A percentile compares a stretch with the other conserved stretches of the same genome.
Evolutionary conservation across 2,113 vertebrate genomes (phyloP).

Genomic region (Bettongia penicillata): DNA sequence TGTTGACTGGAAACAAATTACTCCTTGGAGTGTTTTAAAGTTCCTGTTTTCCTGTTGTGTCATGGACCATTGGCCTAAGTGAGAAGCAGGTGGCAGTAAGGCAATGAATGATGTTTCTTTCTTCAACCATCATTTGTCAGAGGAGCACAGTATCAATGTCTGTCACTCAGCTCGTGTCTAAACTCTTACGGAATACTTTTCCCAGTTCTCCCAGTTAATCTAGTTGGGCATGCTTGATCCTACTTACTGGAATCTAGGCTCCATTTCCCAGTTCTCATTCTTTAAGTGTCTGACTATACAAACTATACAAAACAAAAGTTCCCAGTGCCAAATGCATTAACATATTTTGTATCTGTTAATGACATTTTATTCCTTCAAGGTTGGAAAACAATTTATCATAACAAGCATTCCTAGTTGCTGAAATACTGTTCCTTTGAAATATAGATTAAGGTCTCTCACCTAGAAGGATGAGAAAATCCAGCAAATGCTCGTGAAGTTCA

Average conservation of each 20-base stretch:
- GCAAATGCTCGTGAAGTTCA: not conserved
- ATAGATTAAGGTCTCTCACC: not conserved
- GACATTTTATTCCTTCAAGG: not conserved
- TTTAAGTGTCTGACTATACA: not conserved
- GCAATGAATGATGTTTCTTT: conserved; percentile 24
- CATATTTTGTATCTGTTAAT: not conserved
- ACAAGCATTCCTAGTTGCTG: not conserved
- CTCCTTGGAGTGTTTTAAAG: not conserved
- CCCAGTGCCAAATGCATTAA: not conserved
- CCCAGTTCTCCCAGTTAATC: not conserved
- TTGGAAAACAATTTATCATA: conserved; percentile 14
- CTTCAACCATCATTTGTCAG: conserved; percentile 21
- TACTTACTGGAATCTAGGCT: not conserved
- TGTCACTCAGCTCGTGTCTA: not conserved
- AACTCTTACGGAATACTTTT: not conserved
- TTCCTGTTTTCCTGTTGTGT: not conserved
- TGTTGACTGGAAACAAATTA: not conserved
- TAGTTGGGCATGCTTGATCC: not conserved
- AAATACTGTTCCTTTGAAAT: conserved; percentile 2
- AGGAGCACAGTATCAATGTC: not conserved
- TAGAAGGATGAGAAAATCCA: not conserved
- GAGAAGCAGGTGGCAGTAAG: conserved; percentile 68
- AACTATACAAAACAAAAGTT: not conserved
- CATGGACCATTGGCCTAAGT: conserved; percentile 46
- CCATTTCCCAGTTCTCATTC: not conserved